Evolutionary conservation across 2,797 vertebrate species (phyloP).

Genomic region (Odontamblyopus rebecca): DNA sequence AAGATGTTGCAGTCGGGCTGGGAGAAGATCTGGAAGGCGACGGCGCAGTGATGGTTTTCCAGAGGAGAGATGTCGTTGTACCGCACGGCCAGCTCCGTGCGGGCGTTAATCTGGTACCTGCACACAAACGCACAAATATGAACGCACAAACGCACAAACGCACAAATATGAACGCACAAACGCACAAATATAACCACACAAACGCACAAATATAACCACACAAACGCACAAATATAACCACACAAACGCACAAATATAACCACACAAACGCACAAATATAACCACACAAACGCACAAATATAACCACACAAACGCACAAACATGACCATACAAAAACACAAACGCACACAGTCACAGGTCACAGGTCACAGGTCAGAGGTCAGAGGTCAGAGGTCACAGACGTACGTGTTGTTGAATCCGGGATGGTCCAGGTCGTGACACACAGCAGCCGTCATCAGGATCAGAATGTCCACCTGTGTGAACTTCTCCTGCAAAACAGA

Average conservation of each 20-base stretch:
- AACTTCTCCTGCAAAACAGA: conserved; percentile 81
- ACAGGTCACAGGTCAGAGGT: not conserved
- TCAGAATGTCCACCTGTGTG: conserved; percentile 84
- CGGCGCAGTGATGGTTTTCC: conserved; percentile 94
- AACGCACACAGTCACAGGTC: too few relatives aligned
- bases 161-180: too few relatives aligned
- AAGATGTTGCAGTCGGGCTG: conserved; percentile 93
- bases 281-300: too few relatives aligned
- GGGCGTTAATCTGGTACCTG: conserved; percentile 94
- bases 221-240: too few relatives aligned
- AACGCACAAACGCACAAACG: too few relatives aligned
- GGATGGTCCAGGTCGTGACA: conserved; percentile 94
- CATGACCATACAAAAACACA: too few relatives aligned
- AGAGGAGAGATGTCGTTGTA: conserved; percentile 95
- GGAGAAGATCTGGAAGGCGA: conserved; percentile 90
- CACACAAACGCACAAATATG: not conserved
- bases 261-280: too few relatives aligned
- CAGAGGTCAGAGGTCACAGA: not conserved
- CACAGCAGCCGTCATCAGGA: conserved; percentile 90
- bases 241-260: not conserved
- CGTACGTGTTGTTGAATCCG: conserved; percentile 92
- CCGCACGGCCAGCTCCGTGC: conserved; percentile 89
- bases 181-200: too few relatives aligned
- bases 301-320: too few relatives aligned
- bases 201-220: too few relatives aligned